Evolutionary conservation across 2,888 invertebrate species (phyloP), one percentile per base, ranked within the genome.

Genomic region (Xiphydria camelus): DNA sequence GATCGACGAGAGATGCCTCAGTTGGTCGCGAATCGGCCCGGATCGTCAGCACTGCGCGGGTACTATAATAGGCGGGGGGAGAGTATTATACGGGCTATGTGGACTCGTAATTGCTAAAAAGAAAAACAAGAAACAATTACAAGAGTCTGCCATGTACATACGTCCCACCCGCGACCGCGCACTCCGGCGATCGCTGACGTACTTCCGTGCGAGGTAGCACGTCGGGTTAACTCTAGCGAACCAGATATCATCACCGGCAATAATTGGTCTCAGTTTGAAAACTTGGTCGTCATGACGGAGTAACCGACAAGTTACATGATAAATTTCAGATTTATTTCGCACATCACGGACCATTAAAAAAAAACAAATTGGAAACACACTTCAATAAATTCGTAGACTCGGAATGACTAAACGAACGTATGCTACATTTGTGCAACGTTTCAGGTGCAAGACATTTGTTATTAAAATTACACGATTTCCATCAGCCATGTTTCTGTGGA

Each of bases 201-300:
- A n/a, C n/a, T n/a, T n/a, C n/a, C n/a, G n/a, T n/a, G n/a, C n/a
- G n/a, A n/a, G n/a, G n/a, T n/a, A n/a, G n/a, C n/a, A n/a, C n/a
- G n/a, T n/a, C 37, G 36, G 35, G 47, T 46, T 51, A 54, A 63
- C 70, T 74, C 74, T 49, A 75, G 72, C 74, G 62, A 55, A 57
- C 66, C 70, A 61, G 46, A 45, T 42, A 53, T 72, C 74, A 73
- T 75, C 74, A 73, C 60, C 29, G 66, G 69, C 66, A 59, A 15
- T 34, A 10, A 18, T 4, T 10, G 61, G 73, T 70, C 73, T 75
- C 74, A 70, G 74, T 53, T 73, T 73, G 75, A 75, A 75, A 75
- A 75, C 75, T 75, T 71, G 6, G 59, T 65, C 62, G 48, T 55
- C 74, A 74, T 51, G 42, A 49, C 49, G n/a, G 46, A 50, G 55